A percentile compares a stretch with the other conserved stretches of the same genome.
These are phyloP conservation scores for Morpho achilles DNA, from an alignment of 2,888 invertebrate genomes.

Conservation along the genomic window DNA sequence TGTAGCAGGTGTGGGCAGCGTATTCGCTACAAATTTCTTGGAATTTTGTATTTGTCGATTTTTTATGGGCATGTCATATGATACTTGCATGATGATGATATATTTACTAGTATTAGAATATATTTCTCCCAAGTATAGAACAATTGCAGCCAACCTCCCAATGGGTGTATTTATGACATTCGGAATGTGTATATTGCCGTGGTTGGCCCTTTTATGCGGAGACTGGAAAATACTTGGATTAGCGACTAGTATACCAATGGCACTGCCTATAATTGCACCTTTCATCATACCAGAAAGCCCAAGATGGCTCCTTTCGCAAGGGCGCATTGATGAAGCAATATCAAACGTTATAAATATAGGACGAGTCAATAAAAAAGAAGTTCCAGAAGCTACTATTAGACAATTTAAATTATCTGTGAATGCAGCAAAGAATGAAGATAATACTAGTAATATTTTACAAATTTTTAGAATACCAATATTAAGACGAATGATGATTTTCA, in stretches of 20 bases:
- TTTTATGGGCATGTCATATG: slow-evolving; percentile 59
- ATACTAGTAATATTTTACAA: slow-evolving; percentile 35
- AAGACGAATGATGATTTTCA: slow-evolving; percentile 43
- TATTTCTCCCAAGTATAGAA: slow-evolving; percentile 55
- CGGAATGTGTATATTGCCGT: slow-evolving; percentile 44
- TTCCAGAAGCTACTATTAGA: slow-evolving; percentile 41
- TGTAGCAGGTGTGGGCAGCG: slow-evolving; percentile 44
- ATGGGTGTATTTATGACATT: slow-evolving; percentile 49
- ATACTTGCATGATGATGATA: slow-evolving; percentile 59
- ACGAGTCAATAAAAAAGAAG: slow-evolving; percentile 44
- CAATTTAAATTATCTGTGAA: slow-evolving; percentile 38
- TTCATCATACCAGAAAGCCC: slow-evolving; percentile 58
- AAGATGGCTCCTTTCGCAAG: slow-evolving; percentile 56
- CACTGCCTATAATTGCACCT: slow-evolving; percentile 42
- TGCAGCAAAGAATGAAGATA: slow-evolving; percentile 27
- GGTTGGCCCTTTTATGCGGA: slow-evolving; percentile 52
- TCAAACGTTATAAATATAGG: slow-evolving; percentile 44
- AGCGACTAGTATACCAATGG: slow-evolving; percentile 52
- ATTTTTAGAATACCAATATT: slow-evolving; percentile 44
- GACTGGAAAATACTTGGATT: slow-evolving; percentile 54
- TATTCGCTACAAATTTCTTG: slow-evolving; percentile 41
- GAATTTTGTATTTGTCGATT: slow-evolving; percentile 51
- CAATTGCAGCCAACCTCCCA: slow-evolving; percentile 49
- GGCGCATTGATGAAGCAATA: slow-evolving; percentile 49
- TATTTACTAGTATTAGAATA: slow-evolving; percentile 56